Evolutionary conservation across 2,113 vertebrate genomes (phyloP), one percentile per base, ranked within the genome.

Genomic region (Bothrops jararaca): DNA sequence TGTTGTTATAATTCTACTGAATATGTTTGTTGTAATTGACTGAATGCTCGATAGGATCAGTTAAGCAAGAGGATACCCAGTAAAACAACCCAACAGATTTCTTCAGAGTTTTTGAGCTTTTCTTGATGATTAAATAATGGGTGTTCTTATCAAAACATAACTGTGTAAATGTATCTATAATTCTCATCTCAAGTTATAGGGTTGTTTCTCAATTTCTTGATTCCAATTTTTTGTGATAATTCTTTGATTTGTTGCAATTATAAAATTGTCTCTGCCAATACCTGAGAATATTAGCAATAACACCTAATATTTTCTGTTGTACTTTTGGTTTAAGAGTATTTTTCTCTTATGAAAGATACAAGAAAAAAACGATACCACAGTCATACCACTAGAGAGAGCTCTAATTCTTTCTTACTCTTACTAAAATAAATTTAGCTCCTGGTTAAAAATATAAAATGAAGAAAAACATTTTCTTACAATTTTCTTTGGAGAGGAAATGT

Each of bases 301-400:
- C 69, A 80, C 69, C 34, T 80, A 80, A 80, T 80, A 80, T 42
- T 80, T 80, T 42, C 34, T 39, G 34, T 6, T 22, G 20, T 58
- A 4, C 20, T 8, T 10, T 90, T 53, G 5, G 22, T 3, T 7
- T 7, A 12, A 57, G 50, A 50, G 3, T 6, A 1, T 24, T 86
- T 91, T 57, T 54, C 23, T 10, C n/a, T 34, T 52, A 9, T 58
- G 24, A 57, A 86, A 42, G 45, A 60, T 58, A 18, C 20, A n/a
- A 85, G n/a, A 57, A 45, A 48, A 52, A 57, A 42, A 56, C 6
- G 85, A 54, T 57, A 42, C 10, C 56, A 22, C 13, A 89, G 42
- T 86, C 42, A n/a, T 39, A 64, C 92, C 92, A 93, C 89, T 86
- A 93, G 92, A 93, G 80, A 60, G 92, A 60, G 56, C 54, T 29